These are phyloP conservation scores for Drosophila acutilabella DNA, from an alignment of 2,888 invertebrate species.

Conservation along the genomic window DNA sequence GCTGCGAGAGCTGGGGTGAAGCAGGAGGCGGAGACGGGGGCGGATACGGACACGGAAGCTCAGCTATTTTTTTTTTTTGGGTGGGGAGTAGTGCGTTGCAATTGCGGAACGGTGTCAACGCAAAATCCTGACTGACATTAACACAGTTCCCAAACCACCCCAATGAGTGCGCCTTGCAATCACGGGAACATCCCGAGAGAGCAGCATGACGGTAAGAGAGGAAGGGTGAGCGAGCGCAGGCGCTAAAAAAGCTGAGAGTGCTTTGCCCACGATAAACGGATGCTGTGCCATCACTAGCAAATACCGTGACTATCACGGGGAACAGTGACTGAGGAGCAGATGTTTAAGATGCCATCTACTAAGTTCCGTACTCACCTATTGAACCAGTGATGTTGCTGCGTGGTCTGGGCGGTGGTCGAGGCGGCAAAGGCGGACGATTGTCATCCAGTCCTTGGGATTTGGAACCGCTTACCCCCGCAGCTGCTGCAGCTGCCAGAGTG, in stretches of 20 bases:
- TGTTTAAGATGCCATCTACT: neutral
- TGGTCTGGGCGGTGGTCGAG: constrained; percentile 83
- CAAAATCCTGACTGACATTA: constrained; percentile 76
- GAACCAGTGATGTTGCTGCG: constrained; percentile 66
- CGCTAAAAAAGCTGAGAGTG: constrained; percentile 44
- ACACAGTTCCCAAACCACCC: constrained; percentile 61
- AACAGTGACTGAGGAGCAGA: constrained; percentile 5
- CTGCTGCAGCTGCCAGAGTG: constrained; percentile 39
- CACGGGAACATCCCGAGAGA: constrained; percentile 47
- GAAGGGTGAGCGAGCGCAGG: constrained; percentile 48
- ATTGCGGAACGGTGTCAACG: constrained; percentile 75
- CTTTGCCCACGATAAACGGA: constrained; percentile 31
- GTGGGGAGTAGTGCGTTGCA: constrained; percentile 60
- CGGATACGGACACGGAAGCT: constrained; percentile 18
- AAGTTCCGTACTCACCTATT: constrained; percentile 61
- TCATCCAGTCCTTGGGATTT: constrained; percentile 76
- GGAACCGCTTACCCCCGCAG: constrained; percentile 24
- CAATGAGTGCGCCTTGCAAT: constrained; percentile 28
- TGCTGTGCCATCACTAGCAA: constrained; percentile 43
- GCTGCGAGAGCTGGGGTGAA: constrained; percentile 17
- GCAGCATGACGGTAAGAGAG: constrained; percentile 1
- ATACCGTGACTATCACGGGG: constrained; percentile 12
- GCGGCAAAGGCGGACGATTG: constrained; percentile 84
- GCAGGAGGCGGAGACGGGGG: constrained; percentile 7
- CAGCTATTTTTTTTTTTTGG: constrained; percentile 1